Evolutionary conservation across 2,888 invertebrate genomes (phyloP).

Genomic region (Oasisia sp.): DNA sequence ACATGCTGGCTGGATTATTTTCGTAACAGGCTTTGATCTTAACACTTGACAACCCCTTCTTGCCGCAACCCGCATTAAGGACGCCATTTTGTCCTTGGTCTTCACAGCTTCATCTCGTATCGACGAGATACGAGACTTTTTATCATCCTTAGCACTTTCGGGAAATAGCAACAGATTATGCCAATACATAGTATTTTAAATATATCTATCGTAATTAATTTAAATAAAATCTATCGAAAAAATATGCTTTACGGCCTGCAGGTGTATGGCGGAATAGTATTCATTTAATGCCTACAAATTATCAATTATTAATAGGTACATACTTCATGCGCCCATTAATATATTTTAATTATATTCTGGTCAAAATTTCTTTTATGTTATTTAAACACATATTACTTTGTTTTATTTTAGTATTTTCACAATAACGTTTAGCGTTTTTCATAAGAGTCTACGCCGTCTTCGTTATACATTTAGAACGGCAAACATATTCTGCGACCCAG

Average conservation of each 20-base stretch:
- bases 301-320: background rate
- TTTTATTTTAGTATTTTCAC: background rate
- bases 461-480: background rate
- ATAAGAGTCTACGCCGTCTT: background rate
- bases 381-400: background rate
- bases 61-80: slow-evolving; percentile 13
- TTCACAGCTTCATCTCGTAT: background rate
- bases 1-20: slow-evolving; percentile 12
- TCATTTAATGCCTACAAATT: background rate
- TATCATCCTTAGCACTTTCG: background rate
- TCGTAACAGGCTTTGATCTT: background rate
- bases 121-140: background rate
- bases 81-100: slow-evolving; percentile 17
- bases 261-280: background rate
- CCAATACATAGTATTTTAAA: background rate
- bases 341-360: background rate
- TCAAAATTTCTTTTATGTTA: background rate
- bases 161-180: background rate
- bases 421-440: background rate
- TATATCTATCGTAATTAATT: background rate
- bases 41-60: background rate
- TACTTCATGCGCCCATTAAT: background rate
- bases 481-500: background rate
- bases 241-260: background rate
- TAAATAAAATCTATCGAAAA: background rate